A percentile compares a stretch with the other conserved stretches of the same genome.
phyloP scores from a whole-genome alignment of 2,888 invertebrate genomes.

The Trachelus stipa region DNA sequence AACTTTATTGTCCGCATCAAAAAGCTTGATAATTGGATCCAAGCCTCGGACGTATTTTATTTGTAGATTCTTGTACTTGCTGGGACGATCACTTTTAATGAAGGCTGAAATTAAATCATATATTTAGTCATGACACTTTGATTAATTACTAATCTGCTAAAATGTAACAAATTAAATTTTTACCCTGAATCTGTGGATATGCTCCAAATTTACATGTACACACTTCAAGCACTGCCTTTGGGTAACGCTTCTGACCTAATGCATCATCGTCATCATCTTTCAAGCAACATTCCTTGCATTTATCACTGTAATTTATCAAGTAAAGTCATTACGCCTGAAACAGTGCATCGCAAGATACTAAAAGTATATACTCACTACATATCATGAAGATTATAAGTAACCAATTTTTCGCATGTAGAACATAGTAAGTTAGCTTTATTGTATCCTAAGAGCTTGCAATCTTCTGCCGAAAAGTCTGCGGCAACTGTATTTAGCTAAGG shows the following conservation, averaged over 20 bases:
- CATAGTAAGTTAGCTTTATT: conserved; percentile 88
- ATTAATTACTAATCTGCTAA: conserved; percentile 1
- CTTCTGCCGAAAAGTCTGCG: conserved; percentile 79
- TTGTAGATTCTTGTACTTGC: conserved; percentile 90
- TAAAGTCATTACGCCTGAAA: conserved; percentile 4
- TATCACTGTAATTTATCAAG: conserved; percentile 66
- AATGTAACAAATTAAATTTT: conserved; percentile 4
- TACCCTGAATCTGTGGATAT: conserved; percentile 95
- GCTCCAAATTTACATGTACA: conserved; percentile 99
- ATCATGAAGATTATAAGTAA: conserved; percentile 78
- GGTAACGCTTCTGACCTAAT: conserved; percentile 78
- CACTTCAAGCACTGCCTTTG: conserved; percentile 92
- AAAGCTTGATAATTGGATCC: conserved; percentile 92
- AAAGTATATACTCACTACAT: conserved; percentile 68
- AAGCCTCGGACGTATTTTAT: conserved; percentile 94
- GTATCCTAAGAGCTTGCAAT: conserved; percentile 88
- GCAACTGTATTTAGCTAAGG: conserved; percentile 34
- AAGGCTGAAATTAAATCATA: conserved; percentile 76
- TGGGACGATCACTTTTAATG: conserved; percentile 91
- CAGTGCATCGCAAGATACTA: conserved; percentile 44
- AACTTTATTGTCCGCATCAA: conserved; percentile 85
- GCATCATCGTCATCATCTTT: conserved; percentile 76
- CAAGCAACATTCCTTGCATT: conserved; percentile 85
- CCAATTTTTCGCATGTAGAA: conserved; percentile 87
- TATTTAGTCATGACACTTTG: neutral